These are phyloP conservation scores for Timema podura DNA, from an alignment of 2,888 invertebrate genomes.

Conservation along the genomic window DNA sequence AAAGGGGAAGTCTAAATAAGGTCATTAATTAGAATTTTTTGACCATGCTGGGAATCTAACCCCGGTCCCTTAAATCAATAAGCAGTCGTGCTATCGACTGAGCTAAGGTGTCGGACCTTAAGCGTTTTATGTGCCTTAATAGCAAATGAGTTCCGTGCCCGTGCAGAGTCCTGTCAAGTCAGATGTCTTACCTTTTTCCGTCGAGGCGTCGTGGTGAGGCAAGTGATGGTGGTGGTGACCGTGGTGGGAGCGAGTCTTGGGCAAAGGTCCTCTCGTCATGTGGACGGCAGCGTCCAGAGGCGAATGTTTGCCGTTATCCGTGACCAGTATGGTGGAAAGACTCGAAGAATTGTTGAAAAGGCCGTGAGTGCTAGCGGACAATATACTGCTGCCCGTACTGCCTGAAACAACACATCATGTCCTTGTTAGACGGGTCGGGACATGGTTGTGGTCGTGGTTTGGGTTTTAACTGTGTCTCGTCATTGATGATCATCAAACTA, in stretches of 20 bases:
- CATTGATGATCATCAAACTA: too few relatives aligned
- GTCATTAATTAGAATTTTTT: too few relatives aligned
- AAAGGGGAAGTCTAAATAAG: too few relatives aligned
- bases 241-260: slow-evolving; percentile 18
- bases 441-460: too few relatives aligned
- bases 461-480: too few relatives aligned
- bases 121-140: too few relatives aligned
- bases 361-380: slow-evolving; percentile 38
- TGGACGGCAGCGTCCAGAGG: slow-evolving; percentile 35
- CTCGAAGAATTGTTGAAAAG: slow-evolving; percentile 34
- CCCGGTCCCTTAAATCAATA: too few relatives aligned
- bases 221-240: slow-evolving; percentile 26
- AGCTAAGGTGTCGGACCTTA: too few relatives aligned
- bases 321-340: slow-evolving; percentile 28
- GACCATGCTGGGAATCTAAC: too few relatives aligned
- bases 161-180: background rate
- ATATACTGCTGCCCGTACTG: slow-evolving; percentile 31
- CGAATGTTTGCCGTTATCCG: slow-evolving; percentile 27
- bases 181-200: background rate
- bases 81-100: too few relatives aligned
- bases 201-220: slow-evolving; percentile 18
- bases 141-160: slow-evolving; percentile 17
- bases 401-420: background rate
- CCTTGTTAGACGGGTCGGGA: too few relatives aligned
- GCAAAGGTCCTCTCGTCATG: slow-evolving; percentile 29